These are phyloP conservation scores for Porites cylindrica DNA, from an alignment of 92 coral and sea anemone genomes.

Conservation along the genomic window DNA sequence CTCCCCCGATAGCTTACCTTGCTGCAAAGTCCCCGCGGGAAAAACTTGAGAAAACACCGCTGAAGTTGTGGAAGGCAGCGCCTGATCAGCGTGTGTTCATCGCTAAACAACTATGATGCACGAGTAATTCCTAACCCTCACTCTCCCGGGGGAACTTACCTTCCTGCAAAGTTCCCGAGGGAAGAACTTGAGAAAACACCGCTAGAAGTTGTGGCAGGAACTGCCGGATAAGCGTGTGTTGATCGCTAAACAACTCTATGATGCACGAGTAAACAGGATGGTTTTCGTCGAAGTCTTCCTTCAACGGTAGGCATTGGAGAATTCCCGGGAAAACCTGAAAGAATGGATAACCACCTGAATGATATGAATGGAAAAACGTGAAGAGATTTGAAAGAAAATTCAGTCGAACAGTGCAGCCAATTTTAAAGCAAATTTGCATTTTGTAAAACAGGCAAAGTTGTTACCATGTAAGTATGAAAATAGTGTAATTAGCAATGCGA, in stretches of 20 bases:
- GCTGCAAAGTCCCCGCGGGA: slow-evolving; percentile 53
- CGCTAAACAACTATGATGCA: no score
- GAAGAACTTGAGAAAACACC: slow-evolving; percentile 85
- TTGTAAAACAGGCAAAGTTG: no score
- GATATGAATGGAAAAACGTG: no score
- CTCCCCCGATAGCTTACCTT: background rate
- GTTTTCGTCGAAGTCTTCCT: slow-evolving; percentile 96
- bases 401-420: no score
- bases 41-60: no score
- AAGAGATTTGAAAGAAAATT: no score
- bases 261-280: slow-evolving; percentile 93
- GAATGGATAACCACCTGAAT: background rate
- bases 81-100: no score
- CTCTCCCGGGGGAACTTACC: slow-evolving; percentile 39
- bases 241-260: slow-evolving; percentile 93
- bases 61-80: slow-evolving; percentile 13
- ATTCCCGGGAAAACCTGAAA: slow-evolving; percentile 88
- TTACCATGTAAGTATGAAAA: no score
- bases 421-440: no score
- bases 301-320: slow-evolving; percentile 92
- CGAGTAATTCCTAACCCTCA: background rate
- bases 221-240: slow-evolving; percentile 94
- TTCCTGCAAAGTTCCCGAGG: slow-evolving; percentile 82
- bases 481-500: no score
- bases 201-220: slow-evolving; percentile 80